Percentiles rank a stretch among this genome's conserved stretches.
phyloP scores from a whole-genome alignment of 1,140 invertebrate genomes.

The Rhyzopertha dominica region DNA sequence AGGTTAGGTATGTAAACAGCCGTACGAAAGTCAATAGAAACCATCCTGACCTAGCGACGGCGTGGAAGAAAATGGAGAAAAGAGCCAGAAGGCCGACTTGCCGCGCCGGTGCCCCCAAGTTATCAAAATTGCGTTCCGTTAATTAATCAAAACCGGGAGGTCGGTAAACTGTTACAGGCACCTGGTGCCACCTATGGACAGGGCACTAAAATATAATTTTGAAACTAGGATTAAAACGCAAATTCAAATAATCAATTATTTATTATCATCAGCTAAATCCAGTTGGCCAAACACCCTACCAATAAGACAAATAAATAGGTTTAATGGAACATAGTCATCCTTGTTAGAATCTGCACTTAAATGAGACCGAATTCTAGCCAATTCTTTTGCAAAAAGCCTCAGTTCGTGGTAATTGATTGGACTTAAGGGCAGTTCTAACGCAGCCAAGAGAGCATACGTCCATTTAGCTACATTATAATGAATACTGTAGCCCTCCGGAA shows the following conservation, averaged over 20 bases:
- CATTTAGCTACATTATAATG: constrained; percentile 32
- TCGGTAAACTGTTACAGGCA: too few species aligned
- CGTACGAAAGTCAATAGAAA: too few species aligned
- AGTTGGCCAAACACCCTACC: constrained; percentile 42
- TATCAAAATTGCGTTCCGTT: too few species aligned
- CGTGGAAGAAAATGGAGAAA: too few species aligned
- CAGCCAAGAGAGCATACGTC: constrained; percentile 42
- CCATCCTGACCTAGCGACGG: too few species aligned
- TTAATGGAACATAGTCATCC: constrained; percentile 34
- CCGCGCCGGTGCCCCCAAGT: too few species aligned
- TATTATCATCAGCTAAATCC: constrained; percentile 38
- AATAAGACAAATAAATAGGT: constrained; percentile 44
- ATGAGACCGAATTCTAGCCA: constrained; percentile 35
- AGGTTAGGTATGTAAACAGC: too few species aligned
- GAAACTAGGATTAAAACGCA: neutral
- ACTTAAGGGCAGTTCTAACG: constrained; percentile 40
- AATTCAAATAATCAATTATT: constrained; percentile 1
- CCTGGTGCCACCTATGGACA: too few species aligned
- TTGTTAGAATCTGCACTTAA: constrained; percentile 24
- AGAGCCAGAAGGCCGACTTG: too few species aligned
- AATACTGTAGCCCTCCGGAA: constrained; percentile 23
- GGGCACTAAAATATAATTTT: too few species aligned
- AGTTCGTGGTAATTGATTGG: constrained; percentile 38
- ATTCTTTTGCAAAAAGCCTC: constrained; percentile 41
- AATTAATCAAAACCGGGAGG: too few species aligned